Evolutionary conservation across 2,888 invertebrate species (phyloP), one percentile per base, ranked within the genome.

Genomic region (Acronicta aceris): DNA sequence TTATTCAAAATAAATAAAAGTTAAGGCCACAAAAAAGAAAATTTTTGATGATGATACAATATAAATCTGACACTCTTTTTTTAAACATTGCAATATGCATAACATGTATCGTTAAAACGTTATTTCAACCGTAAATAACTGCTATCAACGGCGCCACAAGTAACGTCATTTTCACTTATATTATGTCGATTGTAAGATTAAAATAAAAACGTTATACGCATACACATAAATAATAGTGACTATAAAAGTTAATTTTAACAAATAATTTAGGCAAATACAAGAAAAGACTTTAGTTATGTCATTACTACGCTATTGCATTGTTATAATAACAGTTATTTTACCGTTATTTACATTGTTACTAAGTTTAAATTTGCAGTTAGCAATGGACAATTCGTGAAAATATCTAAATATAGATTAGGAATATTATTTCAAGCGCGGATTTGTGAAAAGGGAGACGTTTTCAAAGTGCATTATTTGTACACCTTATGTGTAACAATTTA

Each of bases 191-290:
- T 70, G 38, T 70, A 61, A 65, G 62, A 74, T 78, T 74, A 71
- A 84, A 81, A 81, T 71, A 78, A 72, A 84, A 73, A 86, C 87
- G 84, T 85, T 82, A 81, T 64, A 87, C 87, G 83, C 81, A 83
- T 81, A 81, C 59, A 71, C 68, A 79, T 83, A 86, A 84, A 83
- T 84, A 83, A 82, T 84, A 85, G 72, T 83, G 83, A 83, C 83
- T 85, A 81, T 74, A 76, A 81, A 72, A 54, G 59, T 65, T 64
- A 71, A 72, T 76, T 70, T 62, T 78, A 79, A 82, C 72, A 79
- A 77, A 84, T 83, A 83, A 79, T 78, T 85, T 81, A 81, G 79
- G 68, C 71, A 59, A 74, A 74, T 76, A 73, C 59, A 76, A 71
- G 48, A 55, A 54, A 48, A 59, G 42, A 57, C 25, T 57, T 57